Evolutionary conservation across 2,797 vertebrate genomes (phyloP).

Genomic region (Leuciscus waleckii): DNA sequence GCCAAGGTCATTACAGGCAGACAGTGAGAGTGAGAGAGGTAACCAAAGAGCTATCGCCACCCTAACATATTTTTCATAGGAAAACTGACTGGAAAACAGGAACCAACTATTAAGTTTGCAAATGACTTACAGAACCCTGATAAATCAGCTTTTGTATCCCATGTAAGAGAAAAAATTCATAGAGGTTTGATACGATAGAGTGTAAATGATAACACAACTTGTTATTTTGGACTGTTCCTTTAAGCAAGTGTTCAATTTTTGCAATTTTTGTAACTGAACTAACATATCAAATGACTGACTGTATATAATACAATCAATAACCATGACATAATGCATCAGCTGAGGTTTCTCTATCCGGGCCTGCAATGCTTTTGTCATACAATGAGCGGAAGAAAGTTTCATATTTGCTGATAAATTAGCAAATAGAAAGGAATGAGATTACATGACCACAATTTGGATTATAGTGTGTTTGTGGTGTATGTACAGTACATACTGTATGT

Average conservation of each 20-base stretch:
- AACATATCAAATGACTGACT: slow-evolving; percentile 64
- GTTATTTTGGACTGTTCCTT: slow-evolving; percentile 7
- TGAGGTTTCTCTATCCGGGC: slow-evolving; percentile 63
- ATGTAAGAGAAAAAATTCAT: background rate
- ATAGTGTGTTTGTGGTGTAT: background rate
- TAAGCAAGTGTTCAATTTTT: slow-evolving; percentile 46
- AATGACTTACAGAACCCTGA: background rate
- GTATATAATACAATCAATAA: slow-evolving; percentile 72
- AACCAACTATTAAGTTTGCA: background rate
- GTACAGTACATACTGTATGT: background rate
- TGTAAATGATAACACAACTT: background rate
- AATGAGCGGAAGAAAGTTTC: background rate
- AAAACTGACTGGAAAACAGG: background rate
- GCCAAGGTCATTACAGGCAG: slow-evolving; percentile 47
- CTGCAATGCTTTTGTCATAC: slow-evolving; percentile 57
- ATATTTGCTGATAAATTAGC: background rate
- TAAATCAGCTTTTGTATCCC: background rate
- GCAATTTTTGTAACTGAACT: slow-evolving; percentile 49
- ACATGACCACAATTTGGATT: background rate
- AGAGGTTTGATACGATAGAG: background rate
- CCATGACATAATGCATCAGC: slow-evolving; percentile 57
- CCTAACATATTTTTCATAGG: background rate
- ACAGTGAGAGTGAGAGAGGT: background rate
- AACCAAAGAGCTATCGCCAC: background rate
- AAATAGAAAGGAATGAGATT: background rate